Evolutionary conservation across 2,797 vertebrate species (phyloP).

Genomic region (Dromococcyx pavoninus): DNA sequence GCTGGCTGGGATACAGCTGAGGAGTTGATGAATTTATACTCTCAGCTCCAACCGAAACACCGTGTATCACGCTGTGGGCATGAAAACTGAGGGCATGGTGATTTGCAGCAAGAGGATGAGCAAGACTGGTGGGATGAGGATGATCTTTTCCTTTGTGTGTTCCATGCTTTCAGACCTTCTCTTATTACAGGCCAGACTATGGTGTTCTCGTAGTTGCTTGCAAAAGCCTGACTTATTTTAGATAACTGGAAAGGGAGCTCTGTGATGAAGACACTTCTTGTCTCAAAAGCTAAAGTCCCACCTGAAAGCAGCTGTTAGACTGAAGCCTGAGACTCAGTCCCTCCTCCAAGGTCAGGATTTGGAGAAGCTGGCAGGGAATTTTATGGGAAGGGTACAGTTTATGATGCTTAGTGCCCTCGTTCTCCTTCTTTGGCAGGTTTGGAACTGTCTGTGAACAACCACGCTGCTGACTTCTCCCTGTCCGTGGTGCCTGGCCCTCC

Average conservation of each 20-base stretch:
- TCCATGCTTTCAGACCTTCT: not conserved
- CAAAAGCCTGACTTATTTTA: not conserved
- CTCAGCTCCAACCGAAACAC: not conserved
- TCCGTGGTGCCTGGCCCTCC: fast-evolving
- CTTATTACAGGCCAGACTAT: not conserved
- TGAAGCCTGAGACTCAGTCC: not conserved
- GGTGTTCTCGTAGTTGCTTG: not conserved
- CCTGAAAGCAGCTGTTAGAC: not conserved
- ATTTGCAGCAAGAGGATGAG: not conserved
- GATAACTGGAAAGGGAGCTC: not conserved
- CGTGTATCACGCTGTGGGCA: not conserved
- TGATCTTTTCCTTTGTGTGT: not conserved
- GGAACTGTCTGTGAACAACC: constrained; percentile 71
- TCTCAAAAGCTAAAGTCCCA: not conserved
- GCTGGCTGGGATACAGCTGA: not conserved
- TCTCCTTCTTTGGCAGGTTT: constrained; percentile 51
- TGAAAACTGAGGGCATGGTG: not conserved
- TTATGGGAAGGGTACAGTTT: not conserved
- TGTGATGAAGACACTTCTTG: not conserved
- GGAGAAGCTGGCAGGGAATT: not conserved
- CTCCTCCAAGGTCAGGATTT: not conserved
- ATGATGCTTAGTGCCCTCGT: not conserved
- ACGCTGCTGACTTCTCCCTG: constrained; percentile 15
- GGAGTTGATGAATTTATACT: not conserved
- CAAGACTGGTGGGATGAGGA: not conserved